Conservation (phyloP, 2,797 vertebrate genomes). For the Acanthopagrus latus region DNA sequence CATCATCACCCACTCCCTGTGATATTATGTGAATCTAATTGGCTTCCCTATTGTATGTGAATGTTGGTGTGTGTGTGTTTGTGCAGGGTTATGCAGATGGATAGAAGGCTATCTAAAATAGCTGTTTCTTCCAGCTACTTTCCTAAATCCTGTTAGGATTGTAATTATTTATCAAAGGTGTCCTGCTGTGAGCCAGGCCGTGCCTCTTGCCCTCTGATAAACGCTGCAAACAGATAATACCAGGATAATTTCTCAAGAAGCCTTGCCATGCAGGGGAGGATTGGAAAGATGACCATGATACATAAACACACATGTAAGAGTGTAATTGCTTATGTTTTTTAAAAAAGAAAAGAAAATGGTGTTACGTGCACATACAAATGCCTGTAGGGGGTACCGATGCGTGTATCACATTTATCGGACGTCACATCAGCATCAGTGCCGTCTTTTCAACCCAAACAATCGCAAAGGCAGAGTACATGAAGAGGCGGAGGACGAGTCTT, state of each 20-base stretch:
- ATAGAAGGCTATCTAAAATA: slow-evolving; percentile 52
- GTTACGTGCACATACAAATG: neutral
- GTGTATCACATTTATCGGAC: neutral
- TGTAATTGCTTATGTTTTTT: neutral
- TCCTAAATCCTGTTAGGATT: slow-evolving; percentile 68
- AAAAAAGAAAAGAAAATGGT: neutral
- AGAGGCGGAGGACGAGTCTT: neutral
- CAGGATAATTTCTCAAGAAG: slow-evolving; percentile 31
- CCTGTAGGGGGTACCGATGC: too few species aligned
- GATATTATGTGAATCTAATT: slow-evolving; percentile 47
- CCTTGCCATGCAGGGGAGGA: neutral
- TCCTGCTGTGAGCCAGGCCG: slow-evolving; percentile 52
- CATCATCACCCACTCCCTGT: slow-evolving; percentile 42
- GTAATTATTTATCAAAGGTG: slow-evolving; percentile 69
- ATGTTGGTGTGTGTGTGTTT: neutral
- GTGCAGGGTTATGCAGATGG: neutral
- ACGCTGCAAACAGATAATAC: slow-evolving; percentile 49
- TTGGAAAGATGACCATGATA: slow-evolving; percentile 6
- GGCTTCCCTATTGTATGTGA: slow-evolving; percentile 21
- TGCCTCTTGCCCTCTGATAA: slow-evolving; percentile 52
- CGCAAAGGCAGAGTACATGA: neutral
- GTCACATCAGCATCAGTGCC: neutral
- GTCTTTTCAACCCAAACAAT: neutral
- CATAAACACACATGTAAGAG: neutral
- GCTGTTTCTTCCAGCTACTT: slow-evolving; percentile 28